These are phyloP conservation scores for Tortrix viridana DNA, from an alignment of 2,888 invertebrate genomes.

Conservation along the genomic window DNA sequence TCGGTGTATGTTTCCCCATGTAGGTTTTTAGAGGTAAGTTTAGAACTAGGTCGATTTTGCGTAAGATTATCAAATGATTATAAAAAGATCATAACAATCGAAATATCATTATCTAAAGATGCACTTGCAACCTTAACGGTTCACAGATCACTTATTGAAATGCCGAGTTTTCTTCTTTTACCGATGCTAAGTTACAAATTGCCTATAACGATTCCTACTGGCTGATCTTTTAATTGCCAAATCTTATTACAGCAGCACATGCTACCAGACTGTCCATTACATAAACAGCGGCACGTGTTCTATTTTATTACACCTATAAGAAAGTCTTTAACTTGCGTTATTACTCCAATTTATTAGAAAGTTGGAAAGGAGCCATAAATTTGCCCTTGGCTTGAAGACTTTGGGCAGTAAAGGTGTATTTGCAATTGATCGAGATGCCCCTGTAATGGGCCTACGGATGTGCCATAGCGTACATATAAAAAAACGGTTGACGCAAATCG, in stretches of 20 bases:
- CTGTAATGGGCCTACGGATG: constrained; percentile 6
- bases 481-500: not conserved
- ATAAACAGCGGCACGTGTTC: constrained; percentile 3
- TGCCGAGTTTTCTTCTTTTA: too few relatives aligned
- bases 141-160: too few relatives aligned
- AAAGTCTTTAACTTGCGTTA: constrained; percentile 27
- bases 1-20: too few relatives aligned
- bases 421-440: constrained; percentile 19
- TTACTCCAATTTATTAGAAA: constrained; percentile 31
- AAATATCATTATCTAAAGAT: too few relatives aligned
- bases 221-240: not conserved
- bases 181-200: too few relatives aligned
- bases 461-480: not conserved
- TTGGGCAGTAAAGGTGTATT: constrained; percentile 20
- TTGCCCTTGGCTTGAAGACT: constrained; percentile 17
- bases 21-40: too few relatives aligned
- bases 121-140: too few relatives aligned
- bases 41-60: too few relatives aligned
- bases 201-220: not conserved
- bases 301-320: constrained; percentile 11
- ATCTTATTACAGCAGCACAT: constrained; percentile 1
- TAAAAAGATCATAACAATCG: too few relatives aligned
- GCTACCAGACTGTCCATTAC: not conserved
- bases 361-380: constrained; percentile 22
- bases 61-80: too few relatives aligned